A percentile compares a stretch with the other conserved stretches of the same genome.
These are phyloP conservation scores for Callipepla squamata DNA, from an alignment of 2,113 vertebrate species.

Conservation along the genomic window DNA sequence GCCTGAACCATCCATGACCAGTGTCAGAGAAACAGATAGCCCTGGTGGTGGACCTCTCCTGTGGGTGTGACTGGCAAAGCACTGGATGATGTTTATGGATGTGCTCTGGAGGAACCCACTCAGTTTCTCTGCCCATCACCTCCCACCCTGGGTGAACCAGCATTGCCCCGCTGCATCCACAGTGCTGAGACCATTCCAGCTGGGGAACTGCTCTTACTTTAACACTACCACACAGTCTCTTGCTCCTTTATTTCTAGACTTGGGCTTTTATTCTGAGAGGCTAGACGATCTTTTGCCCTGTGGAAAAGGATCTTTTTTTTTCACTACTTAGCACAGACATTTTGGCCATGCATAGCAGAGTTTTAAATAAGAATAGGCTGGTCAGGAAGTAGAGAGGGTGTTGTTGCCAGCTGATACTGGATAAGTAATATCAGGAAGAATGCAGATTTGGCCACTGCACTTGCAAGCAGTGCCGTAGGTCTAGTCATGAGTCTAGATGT, in stretches of 20 bases:
- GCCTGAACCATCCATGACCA: not conserved
- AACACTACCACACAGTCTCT: not conserved
- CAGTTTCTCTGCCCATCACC: not conserved
- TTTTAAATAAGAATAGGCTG: slow-evolving; percentile 27
- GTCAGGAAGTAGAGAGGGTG: slow-evolving; percentile 34
- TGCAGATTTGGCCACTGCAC: slow-evolving; percentile 37
- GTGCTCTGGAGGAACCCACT: not conserved
- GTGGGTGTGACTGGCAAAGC: not conserved
- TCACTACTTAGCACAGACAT: not conserved
- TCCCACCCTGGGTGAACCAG: not conserved
- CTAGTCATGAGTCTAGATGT: not conserved
- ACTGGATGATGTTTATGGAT: not conserved
- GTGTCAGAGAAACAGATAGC: not conserved
- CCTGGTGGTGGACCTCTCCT: not conserved
- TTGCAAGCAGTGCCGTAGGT: not conserved
- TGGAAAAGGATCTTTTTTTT: not conserved
- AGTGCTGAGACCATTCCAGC: not conserved
- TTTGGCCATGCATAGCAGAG: not conserved
- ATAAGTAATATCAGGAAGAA: slow-evolving; percentile 55
- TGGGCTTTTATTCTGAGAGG: not conserved
- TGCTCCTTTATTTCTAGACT: not conserved
- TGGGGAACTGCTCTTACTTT: not conserved
- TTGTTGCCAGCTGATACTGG: slow-evolving; percentile 48
- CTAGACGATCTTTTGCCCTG: not conserved
- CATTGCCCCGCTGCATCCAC: not conserved